Evolutionary conservation across 2,113 vertebrate genomes (phyloP).

Genomic region (Pelodiscus sinensis): DNA sequence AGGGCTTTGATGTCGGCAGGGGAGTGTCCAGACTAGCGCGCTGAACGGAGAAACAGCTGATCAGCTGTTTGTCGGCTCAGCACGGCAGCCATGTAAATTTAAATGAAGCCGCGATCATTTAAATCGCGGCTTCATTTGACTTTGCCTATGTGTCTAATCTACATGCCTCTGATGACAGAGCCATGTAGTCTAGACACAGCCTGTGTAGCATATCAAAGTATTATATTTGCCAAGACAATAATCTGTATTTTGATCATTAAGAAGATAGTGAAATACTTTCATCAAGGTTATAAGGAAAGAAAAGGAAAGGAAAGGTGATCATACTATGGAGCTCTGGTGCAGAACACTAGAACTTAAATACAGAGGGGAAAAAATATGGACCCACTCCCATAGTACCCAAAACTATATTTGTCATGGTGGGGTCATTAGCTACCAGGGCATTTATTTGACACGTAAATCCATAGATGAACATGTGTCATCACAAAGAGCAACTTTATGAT

Average conservation of each 20-base stretch:
- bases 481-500: conserved; percentile 20
- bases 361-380: neutral
- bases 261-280: neutral
- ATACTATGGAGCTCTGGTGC: neutral
- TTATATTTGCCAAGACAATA: rapidly evolving
- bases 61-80: too few species aligned
- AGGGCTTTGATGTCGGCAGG: too few species aligned
- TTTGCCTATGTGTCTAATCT: too few species aligned
- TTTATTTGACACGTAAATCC: neutral
- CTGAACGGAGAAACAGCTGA: too few species aligned
- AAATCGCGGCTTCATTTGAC: too few species aligned
- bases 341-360: neutral
- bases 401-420: neutral
- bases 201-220: neutral
- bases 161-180: too few species aligned
- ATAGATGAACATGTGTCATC: neutral
- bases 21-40: too few species aligned
- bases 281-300: neutral
- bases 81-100: too few species aligned
- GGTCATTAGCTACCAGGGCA: neutral
- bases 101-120: too few species aligned
- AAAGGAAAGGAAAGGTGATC: neutral
- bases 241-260: neutral
- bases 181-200: too few species aligned
- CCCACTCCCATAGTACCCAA: neutral